phyloP scores from a whole-genome alignment of 2,797 vertebrate genomes.

The Pygocentrus nattereri region DNA sequence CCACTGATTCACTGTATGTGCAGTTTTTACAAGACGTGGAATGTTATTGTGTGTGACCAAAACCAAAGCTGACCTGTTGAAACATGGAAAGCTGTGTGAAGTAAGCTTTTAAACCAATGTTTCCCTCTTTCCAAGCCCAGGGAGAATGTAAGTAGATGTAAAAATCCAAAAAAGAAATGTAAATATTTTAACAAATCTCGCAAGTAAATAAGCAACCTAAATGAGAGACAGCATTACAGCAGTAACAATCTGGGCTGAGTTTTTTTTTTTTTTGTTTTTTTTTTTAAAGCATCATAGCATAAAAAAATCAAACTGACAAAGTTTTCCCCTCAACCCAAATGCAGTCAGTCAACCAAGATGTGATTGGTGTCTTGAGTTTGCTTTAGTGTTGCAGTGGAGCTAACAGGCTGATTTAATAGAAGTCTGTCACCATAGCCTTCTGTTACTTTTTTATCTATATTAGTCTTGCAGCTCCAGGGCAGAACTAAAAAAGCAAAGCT shows the following conservation, averaged over 20 bases:
- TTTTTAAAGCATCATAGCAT: too few relatives aligned
- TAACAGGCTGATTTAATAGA: too few relatives aligned
- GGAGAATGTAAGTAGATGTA: constrained; percentile 58
- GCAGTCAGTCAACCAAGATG: too few relatives aligned
- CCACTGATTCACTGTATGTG: not conserved
- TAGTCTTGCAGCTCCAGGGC: too few relatives aligned
- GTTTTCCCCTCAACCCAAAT: too few relatives aligned
- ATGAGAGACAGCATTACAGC: constrained; percentile 5
- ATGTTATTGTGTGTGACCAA: constrained; percentile 15
- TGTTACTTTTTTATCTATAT: too few relatives aligned
- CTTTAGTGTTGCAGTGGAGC: too few relatives aligned
- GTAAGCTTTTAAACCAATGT: constrained; percentile 1
- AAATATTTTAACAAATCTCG: constrained; percentile 61
- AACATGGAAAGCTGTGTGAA: not conserved
- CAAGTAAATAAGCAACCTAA: not conserved
- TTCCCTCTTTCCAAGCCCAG: not conserved
- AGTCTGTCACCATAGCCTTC: too few relatives aligned
- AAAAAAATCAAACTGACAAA: not conserved
- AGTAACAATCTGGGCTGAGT: not conserved
- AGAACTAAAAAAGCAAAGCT: too few relatives aligned
- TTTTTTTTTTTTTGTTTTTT: too few relatives aligned
- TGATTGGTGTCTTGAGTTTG: too few relatives aligned
- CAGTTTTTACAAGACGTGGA: not conserved
- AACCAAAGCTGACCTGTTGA: constrained; percentile 25
- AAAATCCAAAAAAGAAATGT: constrained; percentile 58